phyloP scores from a whole-genome alignment of 2,888 invertebrate genomes.

The Marronus borbonicus region DNA sequence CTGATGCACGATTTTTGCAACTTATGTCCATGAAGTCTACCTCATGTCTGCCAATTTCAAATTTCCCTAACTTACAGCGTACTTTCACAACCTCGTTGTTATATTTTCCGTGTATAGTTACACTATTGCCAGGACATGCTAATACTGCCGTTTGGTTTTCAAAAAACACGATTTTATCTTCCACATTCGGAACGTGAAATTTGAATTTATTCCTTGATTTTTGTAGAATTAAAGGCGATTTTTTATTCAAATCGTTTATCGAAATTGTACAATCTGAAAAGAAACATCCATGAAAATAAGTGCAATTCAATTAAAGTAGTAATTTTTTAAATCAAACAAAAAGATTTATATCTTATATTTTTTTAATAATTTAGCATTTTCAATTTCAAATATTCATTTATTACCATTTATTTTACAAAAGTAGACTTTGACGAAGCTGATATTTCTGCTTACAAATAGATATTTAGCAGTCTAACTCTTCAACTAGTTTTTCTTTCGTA shows the following conservation, averaged over 20 bases:
- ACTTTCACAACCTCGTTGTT: conserved; percentile 43
- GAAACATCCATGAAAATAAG: no score
- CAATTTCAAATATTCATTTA: no score
- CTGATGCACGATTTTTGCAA: conserved; percentile 68
- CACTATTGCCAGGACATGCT: conserved; percentile 57
- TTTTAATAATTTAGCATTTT: no score
- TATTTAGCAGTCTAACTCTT: no score
- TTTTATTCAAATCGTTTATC: conserved; percentile 72
- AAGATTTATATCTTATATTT: no score
- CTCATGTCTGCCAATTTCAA: conserved; percentile 53
- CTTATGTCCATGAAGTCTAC: conserved; percentile 68
- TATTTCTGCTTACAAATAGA: no score
- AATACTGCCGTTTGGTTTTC: conserved; percentile 54
- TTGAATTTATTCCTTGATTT: conserved; percentile 57
- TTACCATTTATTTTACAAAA: no score
- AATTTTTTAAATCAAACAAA: no score
- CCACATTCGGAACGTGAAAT: conserved; percentile 56
- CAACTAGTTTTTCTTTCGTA: no score
- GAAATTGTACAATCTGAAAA: conserved; percentile 63
- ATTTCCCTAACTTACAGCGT: conserved; percentile 56
- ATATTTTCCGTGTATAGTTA: conserved; percentile 49
- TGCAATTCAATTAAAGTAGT: no score
- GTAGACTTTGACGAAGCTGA: no score
- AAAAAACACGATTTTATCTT: conserved; percentile 52
- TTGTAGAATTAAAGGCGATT: conserved; percentile 75